Percentiles rank a stretch among this genome's conserved stretches.
phyloP scores from a whole-genome alignment of 92 coral and sea anemone genomes.

The Actinostola sp. region DNA sequence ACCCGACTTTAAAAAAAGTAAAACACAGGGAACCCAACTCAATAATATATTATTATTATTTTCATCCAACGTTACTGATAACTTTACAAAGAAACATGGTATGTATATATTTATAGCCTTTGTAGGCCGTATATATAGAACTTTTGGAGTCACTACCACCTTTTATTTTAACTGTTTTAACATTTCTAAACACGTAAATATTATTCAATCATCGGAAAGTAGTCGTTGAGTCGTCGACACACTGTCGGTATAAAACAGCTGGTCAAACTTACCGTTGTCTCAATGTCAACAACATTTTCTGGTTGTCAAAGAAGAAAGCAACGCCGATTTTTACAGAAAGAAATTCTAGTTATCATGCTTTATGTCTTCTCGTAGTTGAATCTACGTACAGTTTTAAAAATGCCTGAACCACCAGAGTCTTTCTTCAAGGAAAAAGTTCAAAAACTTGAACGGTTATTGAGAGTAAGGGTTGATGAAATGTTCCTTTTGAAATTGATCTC shows the following conservation, averaged over 20 bases:
- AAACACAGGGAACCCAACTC: too few relatives aligned
- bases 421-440: constrained; percentile 86
- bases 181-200: too few relatives aligned
- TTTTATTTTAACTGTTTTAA: too few relatives aligned
- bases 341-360: not conserved
- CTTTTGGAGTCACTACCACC: too few relatives aligned
- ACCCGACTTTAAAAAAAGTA: too few relatives aligned
- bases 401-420: constrained; percentile 88
- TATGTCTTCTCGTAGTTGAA: not conserved
- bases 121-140: too few relatives aligned
- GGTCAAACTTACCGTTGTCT: constrained; percentile 44
- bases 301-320: constrained; percentile 67
- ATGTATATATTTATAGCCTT: too few relatives aligned
- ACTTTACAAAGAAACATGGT: too few relatives aligned
- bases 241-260: constrained; percentile 45
- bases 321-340: constrained; percentile 31
- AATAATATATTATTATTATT: too few relatives aligned
- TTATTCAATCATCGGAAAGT: constrained; percentile 13
- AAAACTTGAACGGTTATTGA: constrained; percentile 85
- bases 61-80: too few relatives aligned
- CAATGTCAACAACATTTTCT: constrained; percentile 69
- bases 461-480: constrained; percentile 56
- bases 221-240: constrained; percentile 11
- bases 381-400: constrained; percentile 18
- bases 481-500: not conserved